Evolutionary conservation across 2,797 vertebrate genomes (phyloP), one percentile per base, ranked within the genome.

Genomic region (Crypturellus tataupa): DNA sequence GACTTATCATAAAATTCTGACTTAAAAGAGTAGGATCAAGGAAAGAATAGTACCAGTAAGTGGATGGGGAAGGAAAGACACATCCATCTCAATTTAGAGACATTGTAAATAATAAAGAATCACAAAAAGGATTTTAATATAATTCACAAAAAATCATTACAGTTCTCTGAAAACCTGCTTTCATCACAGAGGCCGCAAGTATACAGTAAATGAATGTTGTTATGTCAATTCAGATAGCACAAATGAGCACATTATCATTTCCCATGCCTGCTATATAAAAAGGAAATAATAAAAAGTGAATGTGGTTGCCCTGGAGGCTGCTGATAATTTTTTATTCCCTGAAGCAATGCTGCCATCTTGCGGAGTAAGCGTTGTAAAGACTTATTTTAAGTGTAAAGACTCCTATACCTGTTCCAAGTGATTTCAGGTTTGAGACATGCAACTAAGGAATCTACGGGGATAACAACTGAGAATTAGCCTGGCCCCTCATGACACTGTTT

Each of bases 341-440:
- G 92, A 87, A 95, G 59, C 83, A 88, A 93, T 91, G 90, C 85
- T 97, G 97, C 97, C 97, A 97, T 70, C 97, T 95, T 80, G 91
- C 13, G 97, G 90, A 23, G 21, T 13, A 84, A 79, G 89, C 27
- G 49, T 35, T 80, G 51, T 42, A 76, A 55, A 7, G n/a, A 39
- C 37, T 39, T 39, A 39, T 8, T 39, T 39, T 39, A 39, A 39
- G 9, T 39, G 37, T 39, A 39, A 39, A 19, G 6, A 3, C 73
- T 35, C 56, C 24, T 9, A 55, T 21, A 14, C 11, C 27, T 21
- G n/a, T 15, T n/a, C 27, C 5, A 25, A 18, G n/a, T 6, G 63
- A 55, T 9, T 4, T 17, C 19, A 35, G 46, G 5, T 9, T 67
- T 65, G 10, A 9, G 42, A 60, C 21, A 27, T 18, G 3, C 24